Base-by-base conservation (phyloP, 1,140 invertebrate genomes). In the Caenorhabditis remanei region DNA sequence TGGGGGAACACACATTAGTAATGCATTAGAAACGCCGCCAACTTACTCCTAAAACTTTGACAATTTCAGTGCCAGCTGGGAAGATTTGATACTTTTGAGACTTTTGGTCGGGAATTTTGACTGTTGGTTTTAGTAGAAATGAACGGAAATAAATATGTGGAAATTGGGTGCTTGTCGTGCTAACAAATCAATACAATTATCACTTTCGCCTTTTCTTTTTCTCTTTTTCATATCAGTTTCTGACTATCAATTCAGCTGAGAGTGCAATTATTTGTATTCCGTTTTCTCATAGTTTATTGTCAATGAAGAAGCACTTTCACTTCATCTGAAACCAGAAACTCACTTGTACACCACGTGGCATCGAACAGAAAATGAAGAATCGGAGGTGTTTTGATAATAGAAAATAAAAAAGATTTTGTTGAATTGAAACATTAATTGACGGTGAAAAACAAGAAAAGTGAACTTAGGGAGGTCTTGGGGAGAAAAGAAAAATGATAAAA, bases 301-400 rank as follows among this genome's bases (percentile, higher is more conserved):
- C n/a, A n/a, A n/a, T n/a, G n/a, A n/a, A n/a, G n/a, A 13, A 16
- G 50, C 50, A 53, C 32, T 32, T 32, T 32, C 32, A 32, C 32
- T 32, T 32, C 32, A 32, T 32, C 32, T 32, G 32, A 32, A 32
- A 32, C 13, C 32, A 9, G n/a, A 63, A 46, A 46, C 65, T 71
- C n/a, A 71, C 65, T 46, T 71, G 65, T 71, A 71, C 41, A 46
- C 65, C 65, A 71, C 65, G 65, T 46, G 65, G 65, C 65, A 71
- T 71, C 19, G 16, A 71, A 65, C 61, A 24, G 61, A 65, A 48
- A 71, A 21, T 7, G 2, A 46, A 21, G 65, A 46, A 32, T 32
- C 0, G 55, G n/a, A 58, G 55, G 55, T 58, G 55, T 58, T 58
- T 58, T 2, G 32, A 32, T 6, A 53, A 53, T 53, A 53, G 50